Conservation (phyloP, 1,140 invertebrate genomes). For the Scaptomyza pallida region DNA sequence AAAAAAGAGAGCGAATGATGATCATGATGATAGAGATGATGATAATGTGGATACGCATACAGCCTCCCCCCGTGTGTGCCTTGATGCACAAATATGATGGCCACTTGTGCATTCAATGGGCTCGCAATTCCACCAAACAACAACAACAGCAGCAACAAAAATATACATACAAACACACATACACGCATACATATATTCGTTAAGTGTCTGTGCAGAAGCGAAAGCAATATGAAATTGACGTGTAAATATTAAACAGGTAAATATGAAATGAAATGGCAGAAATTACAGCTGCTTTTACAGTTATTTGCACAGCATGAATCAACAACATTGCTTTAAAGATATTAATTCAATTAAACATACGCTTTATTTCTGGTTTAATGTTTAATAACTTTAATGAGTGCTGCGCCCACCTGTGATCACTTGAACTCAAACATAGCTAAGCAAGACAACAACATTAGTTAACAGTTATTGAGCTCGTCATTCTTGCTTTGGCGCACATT, state of each 20-base stretch:
- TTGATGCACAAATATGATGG: slow-evolving; percentile 54
- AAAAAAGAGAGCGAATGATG: no score
- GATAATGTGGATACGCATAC: slow-evolving; percentile 8
- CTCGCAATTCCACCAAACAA: slow-evolving; percentile 1
- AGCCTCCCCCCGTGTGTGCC: neutral
- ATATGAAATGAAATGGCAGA: slow-evolving; percentile 33
- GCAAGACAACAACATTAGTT: no score
- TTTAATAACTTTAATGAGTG: neutral
- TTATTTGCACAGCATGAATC: slow-evolving; percentile 39
- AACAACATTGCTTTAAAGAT: slow-evolving; percentile 37
- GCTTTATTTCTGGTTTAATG: neutral
- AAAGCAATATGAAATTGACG: slow-evolving; percentile 53
- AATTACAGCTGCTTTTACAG: slow-evolving; percentile 39
- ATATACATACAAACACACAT: neutral
- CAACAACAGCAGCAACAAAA: neutral
- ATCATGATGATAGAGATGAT: slow-evolving; percentile 7
- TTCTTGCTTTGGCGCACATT: no score
- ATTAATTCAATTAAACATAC: slow-evolving; percentile 7
- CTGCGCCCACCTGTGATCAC: neutral
- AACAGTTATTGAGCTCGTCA: no score
- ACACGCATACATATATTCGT: slow-evolving; percentile 17
- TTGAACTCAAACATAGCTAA: no score
- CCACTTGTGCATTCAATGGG: slow-evolving; percentile 54
- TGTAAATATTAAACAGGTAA: slow-evolving; percentile 56
- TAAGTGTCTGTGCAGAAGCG: slow-evolving; percentile 44